These are phyloP conservation scores for Acanthaster planci DNA, from an alignment of 35 echinoderm and acorn worm species.

Conservation along the genomic window DNA sequence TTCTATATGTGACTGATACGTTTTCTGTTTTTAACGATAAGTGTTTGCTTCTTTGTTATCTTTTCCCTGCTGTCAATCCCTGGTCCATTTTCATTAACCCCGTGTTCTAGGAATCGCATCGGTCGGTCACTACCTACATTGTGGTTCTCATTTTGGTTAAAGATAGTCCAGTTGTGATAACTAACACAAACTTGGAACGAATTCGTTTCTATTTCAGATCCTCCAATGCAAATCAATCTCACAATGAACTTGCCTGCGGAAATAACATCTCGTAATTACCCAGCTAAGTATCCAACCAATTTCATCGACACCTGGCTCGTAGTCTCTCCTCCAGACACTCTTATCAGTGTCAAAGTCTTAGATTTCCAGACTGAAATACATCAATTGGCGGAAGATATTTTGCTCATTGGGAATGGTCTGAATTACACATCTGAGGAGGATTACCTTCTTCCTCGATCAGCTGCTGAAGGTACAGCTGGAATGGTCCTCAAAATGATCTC, in stretches of 20 bases:
- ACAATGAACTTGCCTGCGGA: not conserved
- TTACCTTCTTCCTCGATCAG: not conserved
- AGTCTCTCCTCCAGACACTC: not conserved
- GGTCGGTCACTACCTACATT: too few relatives aligned
- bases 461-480: not conserved
- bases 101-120: too few relatives aligned
- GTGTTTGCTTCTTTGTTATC: too few relatives aligned
- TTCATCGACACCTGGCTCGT: not conserved
- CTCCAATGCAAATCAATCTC: not conserved
- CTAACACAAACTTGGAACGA: too few relatives aligned
- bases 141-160: too few relatives aligned
- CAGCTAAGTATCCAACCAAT: not conserved
- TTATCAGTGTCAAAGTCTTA: not conserved
- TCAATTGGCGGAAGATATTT: not conserved
- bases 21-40: too few relatives aligned
- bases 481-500: not conserved
- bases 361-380: not conserved
- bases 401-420: not conserved
- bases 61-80: too few relatives aligned
- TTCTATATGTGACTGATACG: too few relatives aligned
- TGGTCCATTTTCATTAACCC: too few relatives aligned
- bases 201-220: too few relatives aligned
- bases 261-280: not conserved
- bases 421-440: not conserved
- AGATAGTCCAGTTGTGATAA: too few relatives aligned